These are phyloP conservation scores for Magallana angulata DNA, from an alignment of 1,140 invertebrate genomes.

Conservation along the genomic window DNA sequence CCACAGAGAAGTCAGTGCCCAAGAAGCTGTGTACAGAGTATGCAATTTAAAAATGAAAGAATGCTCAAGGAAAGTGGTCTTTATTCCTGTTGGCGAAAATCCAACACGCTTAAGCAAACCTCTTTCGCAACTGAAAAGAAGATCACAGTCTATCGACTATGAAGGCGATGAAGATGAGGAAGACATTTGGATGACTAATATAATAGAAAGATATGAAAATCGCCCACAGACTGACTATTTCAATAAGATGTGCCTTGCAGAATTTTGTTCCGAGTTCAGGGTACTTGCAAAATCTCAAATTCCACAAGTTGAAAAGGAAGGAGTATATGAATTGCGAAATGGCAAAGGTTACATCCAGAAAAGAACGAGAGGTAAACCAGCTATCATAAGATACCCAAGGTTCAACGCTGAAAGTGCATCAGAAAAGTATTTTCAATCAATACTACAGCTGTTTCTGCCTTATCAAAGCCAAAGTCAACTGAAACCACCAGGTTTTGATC, in stretches of 20 bases:
- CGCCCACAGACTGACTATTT: neutral
- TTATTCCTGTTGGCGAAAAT: constrained; percentile 46
- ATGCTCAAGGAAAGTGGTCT: constrained; percentile 52
- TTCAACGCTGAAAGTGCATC: too few relatives aligned
- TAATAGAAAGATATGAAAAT: too few relatives aligned
- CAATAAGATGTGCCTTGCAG: constrained; percentile 33
- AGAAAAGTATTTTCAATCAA: constrained; percentile 31
- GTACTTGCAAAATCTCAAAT: constrained; percentile 6
- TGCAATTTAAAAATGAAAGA: constrained; percentile 51
- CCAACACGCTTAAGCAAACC: neutral
- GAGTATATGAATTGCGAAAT: constrained; percentile 7
- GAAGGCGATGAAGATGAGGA: too few relatives aligned
- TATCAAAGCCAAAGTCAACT: neutral
- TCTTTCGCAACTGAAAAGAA: too few relatives aligned
- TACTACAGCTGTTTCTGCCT: neutral
- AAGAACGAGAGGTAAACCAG: too few relatives aligned
- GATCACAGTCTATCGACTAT: too few relatives aligned
- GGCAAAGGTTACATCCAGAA: too few relatives aligned
- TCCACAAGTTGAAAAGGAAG: neutral
- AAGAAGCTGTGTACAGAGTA: constrained; percentile 56
- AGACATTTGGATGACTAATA: too few relatives aligned
- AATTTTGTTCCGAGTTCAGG: constrained; percentile 25
- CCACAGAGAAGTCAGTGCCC: constrained; percentile 50
- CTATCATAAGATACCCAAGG: too few relatives aligned
- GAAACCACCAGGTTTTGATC: constrained; percentile 9